Evolutionary conservation across 2,888 invertebrate genomes (phyloP).

Genomic region (Elgonia sp.): DNA sequence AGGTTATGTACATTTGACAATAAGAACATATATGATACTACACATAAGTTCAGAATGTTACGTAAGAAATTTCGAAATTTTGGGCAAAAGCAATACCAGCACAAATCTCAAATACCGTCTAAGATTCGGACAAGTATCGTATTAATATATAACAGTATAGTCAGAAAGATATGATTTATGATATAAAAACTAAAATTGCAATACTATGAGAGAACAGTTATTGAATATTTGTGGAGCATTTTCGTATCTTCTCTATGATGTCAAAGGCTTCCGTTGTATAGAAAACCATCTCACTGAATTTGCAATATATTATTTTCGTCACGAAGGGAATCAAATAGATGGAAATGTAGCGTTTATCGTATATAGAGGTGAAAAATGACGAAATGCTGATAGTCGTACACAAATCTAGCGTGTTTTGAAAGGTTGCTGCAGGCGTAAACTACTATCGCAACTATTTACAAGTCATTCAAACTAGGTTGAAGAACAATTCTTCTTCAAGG

Average conservation of each 20-base stretch:
- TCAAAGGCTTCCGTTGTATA: constrained; percentile 60
- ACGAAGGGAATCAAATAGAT: constrained; percentile 67
- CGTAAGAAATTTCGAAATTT: no score
- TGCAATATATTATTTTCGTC: constrained; percentile 70
- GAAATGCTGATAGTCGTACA: constrained; percentile 64
- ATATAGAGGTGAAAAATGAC: constrained; percentile 59
- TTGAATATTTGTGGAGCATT: constrained; percentile 57
- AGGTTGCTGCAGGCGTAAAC: constrained; percentile 71
- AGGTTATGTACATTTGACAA: no score
- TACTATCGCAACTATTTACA: constrained; percentile 72
- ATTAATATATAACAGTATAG: not conserved
- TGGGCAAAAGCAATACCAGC: not conserved
- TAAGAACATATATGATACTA: no score
- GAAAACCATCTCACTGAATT: constrained; percentile 62
- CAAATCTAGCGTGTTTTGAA: constrained; percentile 72
- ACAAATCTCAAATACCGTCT: not conserved
- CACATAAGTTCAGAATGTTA: no score
- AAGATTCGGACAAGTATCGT: not conserved
- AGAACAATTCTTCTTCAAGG: constrained; percentile 84
- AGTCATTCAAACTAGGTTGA: constrained; percentile 80
- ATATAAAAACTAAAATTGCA: constrained; percentile 29
- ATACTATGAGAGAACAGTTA: constrained; percentile 36
- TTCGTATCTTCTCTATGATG: constrained; percentile 50
- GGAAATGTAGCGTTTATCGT: constrained; percentile 67
- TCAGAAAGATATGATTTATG: not conserved